These are phyloP conservation scores for Helogale parvula DNA, from an alignment of 2,113 vertebrate species.

Conservation along the genomic window DNA sequence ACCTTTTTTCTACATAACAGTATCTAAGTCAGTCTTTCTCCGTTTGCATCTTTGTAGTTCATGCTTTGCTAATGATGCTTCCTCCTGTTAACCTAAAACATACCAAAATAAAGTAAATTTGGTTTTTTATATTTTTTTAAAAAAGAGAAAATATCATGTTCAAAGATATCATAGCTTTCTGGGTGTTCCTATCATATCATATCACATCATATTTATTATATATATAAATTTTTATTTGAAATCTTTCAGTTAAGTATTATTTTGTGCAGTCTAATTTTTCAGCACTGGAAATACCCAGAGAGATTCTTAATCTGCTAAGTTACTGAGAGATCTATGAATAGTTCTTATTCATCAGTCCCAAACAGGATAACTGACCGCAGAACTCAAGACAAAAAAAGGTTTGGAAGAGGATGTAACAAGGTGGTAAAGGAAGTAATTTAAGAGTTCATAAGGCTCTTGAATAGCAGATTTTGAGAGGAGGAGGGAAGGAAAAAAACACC, in stretches of 20 bases:
- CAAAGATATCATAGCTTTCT: constrained; percentile 50
- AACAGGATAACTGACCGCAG: constrained; percentile 49
- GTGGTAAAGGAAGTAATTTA: constrained; percentile 57
- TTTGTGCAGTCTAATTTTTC: constrained; percentile 8
- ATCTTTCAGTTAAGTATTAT: constrained; percentile 41
- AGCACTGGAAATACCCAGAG: constrained; percentile 59
- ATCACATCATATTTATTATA: neutral
- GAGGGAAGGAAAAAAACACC: neutral
- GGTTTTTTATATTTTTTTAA: neutral
- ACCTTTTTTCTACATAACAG: neutral
- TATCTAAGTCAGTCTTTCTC: neutral
- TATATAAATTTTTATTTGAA: constrained; percentile 59
- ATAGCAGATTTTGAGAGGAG: constrained; percentile 48
- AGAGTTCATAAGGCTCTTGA: constrained; percentile 54
- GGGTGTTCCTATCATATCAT: neutral
- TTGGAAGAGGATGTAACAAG: constrained; percentile 68
- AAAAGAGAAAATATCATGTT: constrained; percentile 35
- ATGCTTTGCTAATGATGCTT: neutral
- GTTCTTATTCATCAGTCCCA: constrained; percentile 71
- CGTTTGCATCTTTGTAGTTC: neutral
- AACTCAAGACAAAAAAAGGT: constrained; percentile 37
- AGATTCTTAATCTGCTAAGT: constrained; percentile 68
- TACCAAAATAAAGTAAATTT: constrained; percentile 52
- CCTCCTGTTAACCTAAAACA: neutral
- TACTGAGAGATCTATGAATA: constrained; percentile 32